phyloP scores from a whole-genome alignment of 1,140 invertebrate species.

The Hycleus cichorii region DNA sequence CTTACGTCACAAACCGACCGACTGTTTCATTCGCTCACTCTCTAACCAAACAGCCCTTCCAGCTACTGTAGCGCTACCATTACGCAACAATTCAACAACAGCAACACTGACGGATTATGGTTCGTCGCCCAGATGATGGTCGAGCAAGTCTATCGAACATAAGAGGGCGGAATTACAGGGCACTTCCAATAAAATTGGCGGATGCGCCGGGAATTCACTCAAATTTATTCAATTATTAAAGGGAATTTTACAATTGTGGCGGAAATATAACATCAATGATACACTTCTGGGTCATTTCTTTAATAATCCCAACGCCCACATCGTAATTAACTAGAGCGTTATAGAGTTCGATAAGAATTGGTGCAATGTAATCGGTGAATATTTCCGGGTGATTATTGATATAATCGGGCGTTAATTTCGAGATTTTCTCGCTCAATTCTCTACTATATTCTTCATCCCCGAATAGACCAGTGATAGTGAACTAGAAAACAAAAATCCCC shows the following conservation, averaged over 20 bases:
- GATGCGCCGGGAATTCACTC: too few relatives aligned
- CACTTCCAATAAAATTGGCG: too few relatives aligned
- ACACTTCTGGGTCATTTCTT: neutral
- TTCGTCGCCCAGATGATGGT: too few relatives aligned
- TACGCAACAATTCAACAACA: too few relatives aligned
- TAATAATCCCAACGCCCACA: neutral
- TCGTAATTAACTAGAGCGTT: neutral
- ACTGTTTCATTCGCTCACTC: too few relatives aligned
- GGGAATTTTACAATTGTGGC: too few relatives aligned
- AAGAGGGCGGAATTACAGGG: too few relatives aligned
- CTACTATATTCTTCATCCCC: neutral
- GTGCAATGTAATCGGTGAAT: neutral
- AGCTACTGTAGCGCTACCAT: too few relatives aligned
- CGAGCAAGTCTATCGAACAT: too few relatives aligned
- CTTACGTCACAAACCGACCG: slow-evolving; percentile 15
- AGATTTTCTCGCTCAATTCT: neutral
- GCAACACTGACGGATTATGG: too few relatives aligned
- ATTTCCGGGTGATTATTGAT: neutral
- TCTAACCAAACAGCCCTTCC: too few relatives aligned
- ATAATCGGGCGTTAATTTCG: neutral
- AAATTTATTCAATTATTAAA: too few relatives aligned
- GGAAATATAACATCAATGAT: neutral
- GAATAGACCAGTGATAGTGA: neutral
- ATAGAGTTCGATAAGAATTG: neutral
- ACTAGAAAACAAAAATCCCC: neutral